A percentile compares a stretch with the other conserved stretches of the same genome.
phyloP scores from a whole-genome alignment of 2,113 vertebrate genomes.

The Ahaetulla prasina region DNA sequence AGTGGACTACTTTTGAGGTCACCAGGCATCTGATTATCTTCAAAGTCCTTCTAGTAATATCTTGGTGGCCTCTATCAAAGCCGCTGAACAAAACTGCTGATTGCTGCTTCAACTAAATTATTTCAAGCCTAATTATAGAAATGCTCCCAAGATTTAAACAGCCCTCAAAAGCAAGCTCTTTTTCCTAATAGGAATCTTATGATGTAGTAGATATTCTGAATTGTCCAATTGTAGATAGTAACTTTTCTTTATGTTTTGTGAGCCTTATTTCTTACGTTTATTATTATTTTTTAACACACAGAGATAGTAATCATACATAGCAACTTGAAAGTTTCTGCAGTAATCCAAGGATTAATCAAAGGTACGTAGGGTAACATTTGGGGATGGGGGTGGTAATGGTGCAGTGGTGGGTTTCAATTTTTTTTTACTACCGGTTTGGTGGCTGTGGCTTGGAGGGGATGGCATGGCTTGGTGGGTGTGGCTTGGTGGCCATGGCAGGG shows the following conservation, averaged over 20 bases:
- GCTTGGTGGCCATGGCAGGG: too few species aligned
- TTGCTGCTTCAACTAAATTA: not conserved
- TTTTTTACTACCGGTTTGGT: too few species aligned
- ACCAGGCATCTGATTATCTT: not conserved
- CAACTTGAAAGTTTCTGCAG: constrained; percentile 77
- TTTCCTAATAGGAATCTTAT: not conserved
- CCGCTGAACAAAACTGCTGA: not conserved
- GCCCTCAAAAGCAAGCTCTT: not conserved
- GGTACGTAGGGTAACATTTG: constrained; percentile 65
- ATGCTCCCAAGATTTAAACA: not conserved
- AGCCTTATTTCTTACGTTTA: not conserved
- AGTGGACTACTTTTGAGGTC: not conserved
- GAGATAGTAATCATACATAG: constrained; percentile 87
- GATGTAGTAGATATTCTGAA: not conserved
- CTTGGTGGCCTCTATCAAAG: not conserved
- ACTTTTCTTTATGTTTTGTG: not conserved
- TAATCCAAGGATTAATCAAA: constrained; percentile 93
- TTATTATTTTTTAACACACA: constrained; percentile 52
- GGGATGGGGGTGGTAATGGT: not conserved
- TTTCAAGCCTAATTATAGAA: not conserved
- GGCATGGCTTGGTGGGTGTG: too few species aligned
- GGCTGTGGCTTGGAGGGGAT: too few species aligned
- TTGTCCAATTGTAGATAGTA: not conserved
- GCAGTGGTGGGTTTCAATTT: too few species aligned
- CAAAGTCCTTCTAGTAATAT: not conserved